Percentiles rank a stretch among this genome's conserved stretches.
phyloP scores from a whole-genome alignment of 2,888 invertebrate species.

The Dynastes grantii region DNA sequence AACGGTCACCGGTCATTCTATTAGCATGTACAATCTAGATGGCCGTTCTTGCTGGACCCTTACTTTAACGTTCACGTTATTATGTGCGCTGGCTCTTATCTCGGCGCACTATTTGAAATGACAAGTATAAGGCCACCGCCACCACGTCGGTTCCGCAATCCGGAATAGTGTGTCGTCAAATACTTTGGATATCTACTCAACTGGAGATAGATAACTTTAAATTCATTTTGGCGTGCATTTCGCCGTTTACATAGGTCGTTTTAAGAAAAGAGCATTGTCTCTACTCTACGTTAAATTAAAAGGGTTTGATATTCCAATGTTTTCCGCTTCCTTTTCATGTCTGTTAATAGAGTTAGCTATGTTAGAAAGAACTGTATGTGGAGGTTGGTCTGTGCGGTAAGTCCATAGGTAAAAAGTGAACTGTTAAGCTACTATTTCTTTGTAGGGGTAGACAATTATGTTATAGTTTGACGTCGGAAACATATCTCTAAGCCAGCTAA shows the following conservation, averaged over 20 bases:
- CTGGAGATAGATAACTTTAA: slow-evolving; percentile 54
- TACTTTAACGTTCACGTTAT: slow-evolving; percentile 66
- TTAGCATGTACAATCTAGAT: slow-evolving; percentile 72
- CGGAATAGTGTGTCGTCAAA: slow-evolving; percentile 51
- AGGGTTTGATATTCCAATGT: too few relatives aligned
- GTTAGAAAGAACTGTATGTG: too few relatives aligned
- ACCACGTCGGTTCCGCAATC: slow-evolving; percentile 29
- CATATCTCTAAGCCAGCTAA: too few relatives aligned
- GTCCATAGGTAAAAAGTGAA: too few relatives aligned
- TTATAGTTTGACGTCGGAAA: too few relatives aligned
- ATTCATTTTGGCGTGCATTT: slow-evolving; percentile 24
- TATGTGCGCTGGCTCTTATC: slow-evolving; percentile 58
- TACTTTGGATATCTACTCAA: slow-evolving; percentile 49
- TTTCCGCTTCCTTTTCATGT: too few relatives aligned
- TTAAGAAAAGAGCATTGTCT: slow-evolving; percentile 3
- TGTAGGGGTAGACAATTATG: too few relatives aligned
- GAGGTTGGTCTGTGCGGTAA: too few relatives aligned
- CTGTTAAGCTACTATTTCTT: too few relatives aligned
- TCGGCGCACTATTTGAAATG: slow-evolving; percentile 60
- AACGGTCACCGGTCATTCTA: slow-evolving; percentile 70
- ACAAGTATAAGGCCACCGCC: slow-evolving; percentile 56
- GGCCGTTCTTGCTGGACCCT: slow-evolving; percentile 69
- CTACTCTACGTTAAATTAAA: too few relatives aligned
- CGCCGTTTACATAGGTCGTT: background rate
- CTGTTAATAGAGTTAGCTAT: too few relatives aligned